Evolutionary conservation across 2,888 invertebrate species (phyloP), one percentile per base, ranked within the genome.

Genomic region (Heliconius cydno): DNA sequence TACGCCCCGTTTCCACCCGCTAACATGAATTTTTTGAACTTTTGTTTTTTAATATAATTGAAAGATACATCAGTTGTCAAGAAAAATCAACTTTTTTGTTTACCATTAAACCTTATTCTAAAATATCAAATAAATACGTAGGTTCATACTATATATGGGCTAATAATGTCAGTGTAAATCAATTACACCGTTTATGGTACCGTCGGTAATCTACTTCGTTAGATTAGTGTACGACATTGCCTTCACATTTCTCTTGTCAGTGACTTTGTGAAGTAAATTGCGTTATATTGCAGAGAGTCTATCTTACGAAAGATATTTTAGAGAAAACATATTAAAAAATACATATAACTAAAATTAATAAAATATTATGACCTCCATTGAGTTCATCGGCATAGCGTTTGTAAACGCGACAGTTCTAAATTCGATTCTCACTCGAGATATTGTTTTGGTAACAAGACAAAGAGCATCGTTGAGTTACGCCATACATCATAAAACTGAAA

Each of bases 191-290:
- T 25, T 72, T 57, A 72, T 34, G 57, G 72, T 34, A 34, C 34
- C 34, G 72, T 72, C 72, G 22, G 57, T 57, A 22, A 60, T n/a
- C 72, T n/a, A 34, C 72, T 73, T 73, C 72, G 57, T 73, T 73
- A 60, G 72, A 60, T 73, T 73, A 34, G n/a, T 60, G 52, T 72
- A 25, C 22, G 34, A n/a, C 57, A 57, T 57, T 60, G 30, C 57
- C 30, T 30, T 72, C 71, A 28, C 72, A 73, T 73, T 73, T 73
- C 57, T 57, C 72, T 73, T 73, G 72, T 73, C 60, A 73, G 57
- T 73, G 57, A 13, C 30, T 30, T 57, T n/a, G 30, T 57, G 30
- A 34, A 57, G 34, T 71, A 52, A 28, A 10, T 22, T 52, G 22
- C 52, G 52, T 52, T 52, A 52, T 52, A 52, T 52, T 34, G 34